Evolutionary conservation across 2,888 invertebrate genomes (phyloP).

Genomic region (Perizoma flavofasciatum): DNA sequence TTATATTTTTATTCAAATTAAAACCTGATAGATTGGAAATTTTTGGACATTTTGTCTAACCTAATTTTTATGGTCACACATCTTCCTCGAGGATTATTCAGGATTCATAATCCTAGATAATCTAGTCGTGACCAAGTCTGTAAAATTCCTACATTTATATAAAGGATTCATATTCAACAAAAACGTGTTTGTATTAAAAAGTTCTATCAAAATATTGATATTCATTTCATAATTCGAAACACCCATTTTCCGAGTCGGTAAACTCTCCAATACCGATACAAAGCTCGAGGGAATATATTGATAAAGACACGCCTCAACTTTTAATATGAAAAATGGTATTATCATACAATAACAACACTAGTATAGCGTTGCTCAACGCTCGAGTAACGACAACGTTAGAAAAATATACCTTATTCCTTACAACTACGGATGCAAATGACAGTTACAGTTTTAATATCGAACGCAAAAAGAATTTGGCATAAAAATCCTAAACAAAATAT

Average conservation of each 20-base stretch:
- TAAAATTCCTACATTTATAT: no score
- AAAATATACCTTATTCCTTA: slow-evolving; percentile 8
- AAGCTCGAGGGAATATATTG: slow-evolving; percentile 48
- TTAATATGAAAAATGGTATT: slow-evolving; percentile 83
- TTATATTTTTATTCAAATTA: no score
- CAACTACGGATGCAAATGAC: background rate
- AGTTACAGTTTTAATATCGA: slow-evolving; percentile 2
- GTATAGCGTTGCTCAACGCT: background rate
- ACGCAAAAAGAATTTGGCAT: slow-evolving; percentile 26
- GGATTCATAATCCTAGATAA: no score
- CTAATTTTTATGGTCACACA: no score
- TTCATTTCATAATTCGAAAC: slow-evolving; percentile 34
- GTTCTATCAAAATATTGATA: slow-evolving; percentile 37
- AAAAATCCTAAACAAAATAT: slow-evolving; percentile 15
- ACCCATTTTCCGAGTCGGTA: slow-evolving; percentile 42
- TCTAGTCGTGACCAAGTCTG: no score
- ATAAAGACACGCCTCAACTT: slow-evolving; percentile 64
- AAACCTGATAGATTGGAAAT: no score
- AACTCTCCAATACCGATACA: slow-evolving; percentile 35
- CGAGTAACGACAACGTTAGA: background rate
- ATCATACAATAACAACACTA: slow-evolving; percentile 55
- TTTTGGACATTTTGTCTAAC: no score
- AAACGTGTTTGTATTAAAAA: slow-evolving; percentile 24
- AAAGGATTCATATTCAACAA: slow-evolving; percentile 3
- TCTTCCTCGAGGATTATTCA: no score